Base-by-base conservation (phyloP, 2,113 vertebrate genomes). In the Protobothrops mucrosquamatus region DNA sequence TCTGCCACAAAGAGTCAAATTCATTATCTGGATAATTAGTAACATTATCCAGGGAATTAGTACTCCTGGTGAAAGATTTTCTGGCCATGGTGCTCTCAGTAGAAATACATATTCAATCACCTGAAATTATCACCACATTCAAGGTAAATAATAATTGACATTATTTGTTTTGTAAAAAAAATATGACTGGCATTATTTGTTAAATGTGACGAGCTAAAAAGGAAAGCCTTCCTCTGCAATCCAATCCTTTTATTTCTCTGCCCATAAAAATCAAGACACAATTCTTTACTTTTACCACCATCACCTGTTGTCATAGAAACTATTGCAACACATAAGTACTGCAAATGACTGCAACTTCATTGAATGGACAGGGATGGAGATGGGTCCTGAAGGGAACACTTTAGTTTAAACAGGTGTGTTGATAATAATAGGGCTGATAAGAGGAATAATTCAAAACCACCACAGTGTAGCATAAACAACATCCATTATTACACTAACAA, bases 291-390 rank as follows among this genome's bases (percentile, higher is more conserved):
- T 95, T 97, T 96, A 97, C 95, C 97, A 96, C 95, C 95, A 95
- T 96, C 97, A 97, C 97, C 95, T 97, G 97, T 97, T 97, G 97
- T 97, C 97, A 97, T 97, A 97, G 97, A 97, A 97, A 97, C 97
- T 97, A 95, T 97, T 96, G 95, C 96, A 95, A 96, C 81, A 96
- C 96, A 95, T 93, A 96, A 96, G 96, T 96, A 81, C 96, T 96
- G 94, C 87, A 96, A 97, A 96, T 96, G 96, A 96, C 95, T 97
- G 96, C 93, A 96, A 97, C 96, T 97, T 97, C 61, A 4, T 89
- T 95, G 95, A 95, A 95, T 95, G 95, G 96, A 95, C 95, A 96
- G 94, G 93, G 96, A 96, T 96, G 95, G 95, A 96, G 95, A 96
- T 93, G 95, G 95, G 95, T 95, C 95, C 88, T 29, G 94, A 59